Percentiles rank a stretch among this genome's conserved stretches.
phyloP scores from a whole-genome alignment of 1,140 invertebrate species.

The Aphidius gifuensis region DNA sequence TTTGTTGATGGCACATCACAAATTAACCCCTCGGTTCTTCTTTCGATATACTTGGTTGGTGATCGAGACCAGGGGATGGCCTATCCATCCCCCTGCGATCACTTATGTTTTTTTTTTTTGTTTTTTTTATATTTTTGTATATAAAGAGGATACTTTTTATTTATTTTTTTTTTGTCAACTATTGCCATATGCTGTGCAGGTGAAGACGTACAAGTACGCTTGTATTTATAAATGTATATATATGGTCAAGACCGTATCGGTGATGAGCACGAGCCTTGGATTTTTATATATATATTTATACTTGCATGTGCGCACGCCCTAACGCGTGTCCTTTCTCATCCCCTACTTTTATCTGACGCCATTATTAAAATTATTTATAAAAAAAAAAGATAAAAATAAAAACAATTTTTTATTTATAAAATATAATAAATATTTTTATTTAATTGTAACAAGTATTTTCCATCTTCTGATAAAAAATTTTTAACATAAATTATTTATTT shows the following conservation, averaged over 20 bases:
- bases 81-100: constrained; percentile 15
- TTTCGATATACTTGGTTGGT: constrained; percentile 11
- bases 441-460: too few species aligned
- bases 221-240: not conserved
- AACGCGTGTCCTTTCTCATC: constrained; percentile 8
- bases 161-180: constrained; percentile 12
- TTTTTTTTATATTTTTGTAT: constrained; percentile 3
- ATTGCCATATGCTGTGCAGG: constrained; percentile 19
- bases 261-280: constrained; percentile 8
- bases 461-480: too few species aligned
- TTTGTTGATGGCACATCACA: constrained; percentile 13
- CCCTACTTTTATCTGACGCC: not conserved
- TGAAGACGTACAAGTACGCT: constrained; percentile 8
- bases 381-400: too few species aligned
- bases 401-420: too few species aligned
- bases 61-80: constrained; percentile 8
- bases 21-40: constrained; percentile 16
- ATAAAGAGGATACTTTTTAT: not conserved
- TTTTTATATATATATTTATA: constrained; percentile 8
- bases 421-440: too few species aligned
- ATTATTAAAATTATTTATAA: constrained; percentile 9
- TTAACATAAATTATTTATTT: too few species aligned
- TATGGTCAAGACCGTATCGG: constrained; percentile 22
- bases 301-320: not conserved
- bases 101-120: constrained; percentile 6